These are phyloP conservation scores for Istiophorus platypterus DNA, from an alignment of 2,113 vertebrate species.

Conservation along the genomic window DNA sequence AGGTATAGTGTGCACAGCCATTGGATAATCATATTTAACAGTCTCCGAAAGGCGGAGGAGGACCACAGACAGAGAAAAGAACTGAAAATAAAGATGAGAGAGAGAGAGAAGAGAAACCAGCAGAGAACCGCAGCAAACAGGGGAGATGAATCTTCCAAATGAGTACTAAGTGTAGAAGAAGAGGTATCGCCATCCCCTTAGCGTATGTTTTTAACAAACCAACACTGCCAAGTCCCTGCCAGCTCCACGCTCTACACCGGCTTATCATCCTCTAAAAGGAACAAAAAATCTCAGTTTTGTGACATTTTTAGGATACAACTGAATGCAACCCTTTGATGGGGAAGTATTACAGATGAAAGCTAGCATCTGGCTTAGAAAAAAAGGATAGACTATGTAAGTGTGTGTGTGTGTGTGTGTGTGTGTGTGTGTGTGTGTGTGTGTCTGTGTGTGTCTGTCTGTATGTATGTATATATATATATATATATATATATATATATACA, in stretches of 20 bases:
- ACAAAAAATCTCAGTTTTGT: constrained; percentile 1
- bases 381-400: constrained; percentile 1
- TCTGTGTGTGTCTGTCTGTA: too few relatives aligned
- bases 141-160: constrained; percentile 24
- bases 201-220: constrained; percentile 11
- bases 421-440: too few relatives aligned
- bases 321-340: neutral
- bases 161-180: constrained; percentile 13
- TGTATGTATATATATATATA: too few relatives aligned
- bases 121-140: neutral
- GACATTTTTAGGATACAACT: constrained; percentile 7
- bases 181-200: neutral
- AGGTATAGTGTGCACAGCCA: neutral
- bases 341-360: constrained; percentile 22
- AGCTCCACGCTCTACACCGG: constrained; percentile 4
- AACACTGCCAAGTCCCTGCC: neutral
- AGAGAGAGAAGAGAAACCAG: constrained; percentile 12
- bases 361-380: neutral
- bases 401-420: too few relatives aligned
- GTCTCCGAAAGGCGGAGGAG: neutral
- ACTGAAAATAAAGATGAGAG: neutral
- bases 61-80: neutral
- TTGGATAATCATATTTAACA: neutral
- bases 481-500: too few relatives aligned
- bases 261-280: neutral